phyloP scores from a whole-genome alignment of 2,113 vertebrate genomes.

The human region GRCh38 chr3:33645001-33645500 shows the following conservation, averaged over 20 bases:
- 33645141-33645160: constrained; percentile 53
- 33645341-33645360: constrained; percentile 82
- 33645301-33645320: constrained; percentile 98
- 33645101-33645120: constrained; percentile 42
- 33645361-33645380: constrained; percentile 86
- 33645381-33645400: constrained; percentile 78
- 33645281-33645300: constrained; percentile 99
- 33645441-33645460: constrained; percentile 88
- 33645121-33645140: constrained; percentile 8
- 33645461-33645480: constrained; percentile 90
- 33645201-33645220: constrained; percentile 84
- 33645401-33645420: constrained; percentile 80
- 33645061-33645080: constrained; percentile 46
- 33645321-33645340: constrained; percentile 84
- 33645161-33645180: constrained; percentile 55
- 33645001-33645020: constrained; percentile 32
- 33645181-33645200: constrained; percentile 82
- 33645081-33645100: constrained; percentile 50
- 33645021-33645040: constrained; percentile 54
- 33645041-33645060: constrained; percentile 61
- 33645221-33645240: constrained; percentile 84
- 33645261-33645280: constrained; percentile 92
- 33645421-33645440: constrained; percentile 84
- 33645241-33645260: constrained; percentile 85
- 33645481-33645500: constrained; percentile 89